phyloP scores from a whole-genome alignment of 1,140 invertebrate genomes.

The Vanessa atalanta region DNA sequence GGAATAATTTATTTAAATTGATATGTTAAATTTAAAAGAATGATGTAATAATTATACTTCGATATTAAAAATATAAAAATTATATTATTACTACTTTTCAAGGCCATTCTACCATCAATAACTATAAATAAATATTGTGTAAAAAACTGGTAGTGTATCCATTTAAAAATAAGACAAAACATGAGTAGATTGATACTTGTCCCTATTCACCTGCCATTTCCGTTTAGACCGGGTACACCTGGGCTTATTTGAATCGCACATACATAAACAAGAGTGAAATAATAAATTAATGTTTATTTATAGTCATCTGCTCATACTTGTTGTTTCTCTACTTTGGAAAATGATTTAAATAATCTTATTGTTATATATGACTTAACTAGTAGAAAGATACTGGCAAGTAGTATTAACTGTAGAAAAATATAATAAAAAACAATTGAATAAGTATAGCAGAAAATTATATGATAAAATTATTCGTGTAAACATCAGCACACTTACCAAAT shows the following conservation, averaged over 20 bases:
- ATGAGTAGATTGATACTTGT: conserved; percentile 22
- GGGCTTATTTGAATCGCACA: not conserved
- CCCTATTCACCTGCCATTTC: conserved; percentile 37
- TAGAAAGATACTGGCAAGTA: too few species aligned
- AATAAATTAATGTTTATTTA: not conserved
- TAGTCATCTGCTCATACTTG: not conserved
- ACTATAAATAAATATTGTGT: not conserved
- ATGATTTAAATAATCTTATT: not conserved
- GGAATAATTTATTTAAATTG: too few species aligned
- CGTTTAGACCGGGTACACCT: conserved; percentile 17
- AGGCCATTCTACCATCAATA: not conserved
- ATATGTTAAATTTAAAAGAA: too few species aligned
- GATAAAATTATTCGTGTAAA: too few species aligned
- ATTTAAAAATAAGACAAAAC: not conserved
- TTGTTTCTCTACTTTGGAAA: not conserved
- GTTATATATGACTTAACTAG: not conserved
- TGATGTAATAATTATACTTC: too few species aligned
- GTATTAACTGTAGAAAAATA: too few species aligned
- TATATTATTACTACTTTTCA: too few species aligned
- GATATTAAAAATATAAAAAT: too few species aligned
- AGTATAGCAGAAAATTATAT: too few species aligned
- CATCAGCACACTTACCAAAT: too few species aligned
- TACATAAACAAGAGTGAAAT: not conserved
- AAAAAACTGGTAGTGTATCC: not conserved
- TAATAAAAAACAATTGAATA: too few species aligned